Evolutionary conservation across 2,113 vertebrate genomes (phyloP), one percentile per base, ranked within the genome.

Genomic region (Galemys pyrenaicus): DNA sequence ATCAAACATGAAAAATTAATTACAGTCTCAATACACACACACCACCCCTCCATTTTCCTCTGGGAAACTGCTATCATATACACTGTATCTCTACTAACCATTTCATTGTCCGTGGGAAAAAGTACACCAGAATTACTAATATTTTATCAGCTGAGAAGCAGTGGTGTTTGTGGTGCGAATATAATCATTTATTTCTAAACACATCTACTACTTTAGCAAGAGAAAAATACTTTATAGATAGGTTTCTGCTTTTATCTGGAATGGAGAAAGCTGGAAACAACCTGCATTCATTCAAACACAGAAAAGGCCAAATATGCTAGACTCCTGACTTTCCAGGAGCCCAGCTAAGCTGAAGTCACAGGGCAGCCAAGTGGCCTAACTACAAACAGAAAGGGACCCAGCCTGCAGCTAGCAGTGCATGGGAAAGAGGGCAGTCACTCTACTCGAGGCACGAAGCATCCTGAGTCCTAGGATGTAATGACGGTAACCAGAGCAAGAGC

Each of bases 1-100:
- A 70, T 87, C 37, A 81, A 10, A 28, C 30, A 28, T 28, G 71
- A 78, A 81, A 92, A 73, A 70, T 80, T 86, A 89, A 89, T 58
- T 35, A 65, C 4, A 67, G 28, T 70, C 60, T 92, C 60, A 56
- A 15, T 19, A 44, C 44, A 44, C 44, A 44, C 44, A 44, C 44
- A 44, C 44, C 44, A 44, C 32, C 22, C 22, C 62, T 11, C 16
- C n/a, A 75, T 41, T 44, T 13, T 77, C 44, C 32, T 49, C 82
- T 68, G 32, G 15, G n/a, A 88, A 91, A 60, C 1, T 87, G 32
- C 51, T 35, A 54, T 60, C 30, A 35, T 5, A 68, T 37, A 44
- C 11, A 56, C 2, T n/a, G 7, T 46, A 89, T 26, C 35, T 71
- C 28, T 0, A 77, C 58, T 37, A 58, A 62, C 19, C 13, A 73